Evolutionary conservation across 2,888 invertebrate genomes (phyloP), one percentile per base, ranked within the genome.

Genomic region (Cerastis rubricosa): DNA sequence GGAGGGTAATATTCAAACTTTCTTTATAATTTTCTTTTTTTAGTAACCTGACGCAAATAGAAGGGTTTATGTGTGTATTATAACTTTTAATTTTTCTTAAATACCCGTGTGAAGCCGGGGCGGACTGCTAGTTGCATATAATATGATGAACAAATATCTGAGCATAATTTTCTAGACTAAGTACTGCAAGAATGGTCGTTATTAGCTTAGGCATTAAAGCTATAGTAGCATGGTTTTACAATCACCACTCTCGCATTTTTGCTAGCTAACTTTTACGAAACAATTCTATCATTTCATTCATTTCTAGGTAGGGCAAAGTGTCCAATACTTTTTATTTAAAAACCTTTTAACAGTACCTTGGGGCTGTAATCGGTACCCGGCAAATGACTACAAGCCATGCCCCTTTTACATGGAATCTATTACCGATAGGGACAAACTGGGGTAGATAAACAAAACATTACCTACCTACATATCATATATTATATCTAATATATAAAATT

Each of bases 391-490:
- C 51, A 40, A 72, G 80, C 76, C 80, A 29, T 43, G 29, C 73
- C 77, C 29, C 11, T 72, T 80, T 77, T 80, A 54, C 61, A 40
- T 63, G 47, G 80, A 80, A 77, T 5, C 72, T 51, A 61, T 77
- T 77, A 77, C 35, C 29, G 22, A n/a, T 45, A 12, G 4, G 59
- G 43, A 40, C 40, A 19, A 80, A 72, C 40, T 73, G 25, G 80
- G 72, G 45, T 45, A 61, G 14, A 51, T 72, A 45, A 80, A 77
- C 80, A 80, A 61, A 35, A 78, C 29, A 67, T 19, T 54, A 40
- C 45, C 5, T 51, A 51, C n/a, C 11, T 47, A 75, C 8, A 17
- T 61, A 17, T n/a, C 64, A n/a, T 14, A 35, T 35, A 35, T 35
- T 35, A 35, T 35, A n/a, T n/a, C n/a, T n/a, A n/a, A n/a, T n/a